Base-by-base conservation (phyloP, 2,888 invertebrate genomes). In the Leptinotarsa rubiginosa region DNA sequence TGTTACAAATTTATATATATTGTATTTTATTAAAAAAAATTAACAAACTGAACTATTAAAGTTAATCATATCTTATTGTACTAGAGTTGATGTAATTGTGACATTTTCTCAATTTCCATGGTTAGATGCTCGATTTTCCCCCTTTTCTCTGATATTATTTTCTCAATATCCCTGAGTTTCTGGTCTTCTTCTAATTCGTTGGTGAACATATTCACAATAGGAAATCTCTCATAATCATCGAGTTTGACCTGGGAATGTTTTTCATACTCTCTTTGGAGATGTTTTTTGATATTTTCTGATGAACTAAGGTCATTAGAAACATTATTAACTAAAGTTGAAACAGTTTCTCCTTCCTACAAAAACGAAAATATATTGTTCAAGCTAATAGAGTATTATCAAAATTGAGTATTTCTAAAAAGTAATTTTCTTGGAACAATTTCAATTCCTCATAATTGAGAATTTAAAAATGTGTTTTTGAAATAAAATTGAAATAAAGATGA, bases 21-120 rank as follows among this genome's bases (percentile, higher is more conserved):
- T 67, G 22, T 65, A 47, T 49, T 50, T 49, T 31, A 62, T 31
- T 12, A 41, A 62, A 41, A 41, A 31, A 3, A 5, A 31, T 15
- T 20, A 25, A 54, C 13, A 25, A 68, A 49, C 25, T 22, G 3
- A 67, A 22, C 50, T 67, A 3, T 15, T 5, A n/a, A 62, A 56
- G 4, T 65, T n/a, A 49, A 10, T 62, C 31, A 22, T 59, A 47
- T 59, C 47, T 47, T 47, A 12, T 12, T 3, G 0, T 41, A 41
- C 12, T 41, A 41, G 41, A 41, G 41, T 41, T 41, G 41, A 41
- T 12, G 7, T 22, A 47, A 47, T 65, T 59, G 15, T 50, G 50
- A 65, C 65, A 71, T 71, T 47, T 72, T 72, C 16, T 25, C 47
- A 47, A 67, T 56, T 64, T 72, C 47, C 4, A 22, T 62, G 15